phyloP scores from a whole-genome alignment of 1,140 invertebrate genomes.

The Chymomyza costata region DNA sequence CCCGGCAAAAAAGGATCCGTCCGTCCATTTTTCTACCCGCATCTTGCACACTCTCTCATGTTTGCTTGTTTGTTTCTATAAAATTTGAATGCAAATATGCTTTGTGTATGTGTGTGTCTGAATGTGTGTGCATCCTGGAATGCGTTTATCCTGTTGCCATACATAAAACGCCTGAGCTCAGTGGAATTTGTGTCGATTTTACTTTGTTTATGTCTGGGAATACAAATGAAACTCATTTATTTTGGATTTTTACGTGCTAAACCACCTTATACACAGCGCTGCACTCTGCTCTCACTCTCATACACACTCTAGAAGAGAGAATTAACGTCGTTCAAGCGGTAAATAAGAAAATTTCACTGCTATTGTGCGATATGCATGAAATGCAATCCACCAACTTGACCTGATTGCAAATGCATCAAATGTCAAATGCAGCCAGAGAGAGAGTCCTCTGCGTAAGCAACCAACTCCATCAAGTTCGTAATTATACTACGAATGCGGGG shows the following conservation, averaged over 20 bases:
- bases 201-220: slow-evolving; percentile 41
- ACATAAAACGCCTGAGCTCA: slow-evolving; percentile 37
- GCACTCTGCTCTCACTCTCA: slow-evolving; percentile 18
- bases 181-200: slow-evolving; percentile 47
- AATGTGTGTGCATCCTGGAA: slow-evolving; percentile 25
- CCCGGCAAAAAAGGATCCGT: not conserved
- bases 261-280: not conserved
- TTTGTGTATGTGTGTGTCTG: slow-evolving; percentile 31
- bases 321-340: slow-evolving; percentile 45
- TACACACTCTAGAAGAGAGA: no score
- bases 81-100: slow-evolving; percentile 57
- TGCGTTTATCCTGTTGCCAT: slow-evolving; percentile 42
- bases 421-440: slow-evolving; percentile 36
- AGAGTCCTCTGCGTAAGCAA: no score
- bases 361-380: no score
- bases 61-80: slow-evolving; percentile 48
- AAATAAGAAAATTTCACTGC: slow-evolving; percentile 47
- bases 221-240: slow-evolving; percentile 55
- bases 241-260: slow-evolving; percentile 26
- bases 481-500: slow-evolving; percentile 23
- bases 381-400: slow-evolving; percentile 3
- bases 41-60: slow-evolving; percentile 22
- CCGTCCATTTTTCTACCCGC: not conserved
- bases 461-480: slow-evolving; percentile 15
- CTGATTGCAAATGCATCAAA: slow-evolving; percentile 35